Percentiles rank a stretch among this genome's conserved stretches.
These are phyloP conservation scores for Diplosoma virens DNA, from an alignment of 23 tunicate species.

Conservation along the genomic window DNA sequence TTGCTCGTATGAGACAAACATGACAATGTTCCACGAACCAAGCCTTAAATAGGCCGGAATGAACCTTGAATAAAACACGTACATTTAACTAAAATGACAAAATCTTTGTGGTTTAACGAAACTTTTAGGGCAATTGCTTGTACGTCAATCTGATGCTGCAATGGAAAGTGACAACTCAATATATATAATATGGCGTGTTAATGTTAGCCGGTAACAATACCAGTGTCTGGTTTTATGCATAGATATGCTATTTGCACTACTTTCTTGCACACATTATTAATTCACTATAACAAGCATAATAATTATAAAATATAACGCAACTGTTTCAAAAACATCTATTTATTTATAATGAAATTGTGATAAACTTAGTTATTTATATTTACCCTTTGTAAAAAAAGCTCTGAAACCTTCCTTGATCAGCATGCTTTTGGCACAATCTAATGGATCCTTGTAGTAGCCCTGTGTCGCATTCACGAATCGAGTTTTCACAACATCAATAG, in stretches of 20 bases:
- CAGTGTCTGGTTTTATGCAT: too few species aligned
- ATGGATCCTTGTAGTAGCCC: slow-evolving; percentile 51
- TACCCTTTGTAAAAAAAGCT: slow-evolving; percentile 94
- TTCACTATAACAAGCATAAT: too few species aligned
- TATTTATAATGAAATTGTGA: not conserved
- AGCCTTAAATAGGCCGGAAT: slow-evolving; percentile 82
- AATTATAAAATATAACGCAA: too few species aligned
- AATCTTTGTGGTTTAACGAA: too few species aligned
- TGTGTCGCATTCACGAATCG: slow-evolving; percentile 76
- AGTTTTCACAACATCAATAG: slow-evolving; percentile 86
- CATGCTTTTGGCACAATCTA: slow-evolving; percentile 65
- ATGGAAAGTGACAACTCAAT: too few species aligned
- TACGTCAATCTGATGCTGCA: too few species aligned
- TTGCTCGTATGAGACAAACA: slow-evolving; percentile 90
- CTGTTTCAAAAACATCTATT: not conserved
- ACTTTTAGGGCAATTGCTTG: too few species aligned
- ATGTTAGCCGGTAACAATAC: too few species aligned
- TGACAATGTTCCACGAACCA: slow-evolving; percentile 89
- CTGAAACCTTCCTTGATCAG: slow-evolving; percentile 45
- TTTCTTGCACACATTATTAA: too few species aligned
- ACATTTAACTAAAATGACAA: not conserved
- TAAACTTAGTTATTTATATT: not conserved
- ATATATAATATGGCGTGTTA: too few species aligned
- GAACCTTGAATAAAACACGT: slow-evolving; percentile 46
- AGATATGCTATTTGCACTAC: too few species aligned